Base-by-base conservation (phyloP, 1,140 invertebrate genomes). In the Zaprionus capensis region DNA sequence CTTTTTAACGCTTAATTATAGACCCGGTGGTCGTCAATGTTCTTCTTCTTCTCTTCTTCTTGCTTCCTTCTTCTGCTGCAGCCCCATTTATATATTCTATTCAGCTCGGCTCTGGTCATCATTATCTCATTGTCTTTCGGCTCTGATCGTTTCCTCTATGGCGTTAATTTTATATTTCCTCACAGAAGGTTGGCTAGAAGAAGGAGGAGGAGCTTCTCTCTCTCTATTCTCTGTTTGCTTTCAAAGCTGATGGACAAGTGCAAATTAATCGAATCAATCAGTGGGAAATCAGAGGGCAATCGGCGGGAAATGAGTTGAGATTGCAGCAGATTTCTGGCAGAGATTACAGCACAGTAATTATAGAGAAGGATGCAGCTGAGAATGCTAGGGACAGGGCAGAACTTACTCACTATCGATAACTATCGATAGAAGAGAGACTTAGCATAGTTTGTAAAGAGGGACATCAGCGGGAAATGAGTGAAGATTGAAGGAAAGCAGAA, bases 161-260 rank as follows among this genome's bases (percentile, higher is more conserved):
- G 67, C 83, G 70, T 83, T 87, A 75, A 87, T 87, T 88, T 76
- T 81, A 81, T 68, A 81, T 74, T 88, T 87, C 85, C 84, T 84
- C 65, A 63, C 17, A 66, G 68, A 72, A 46, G 41, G n/a, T 46
- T 17, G 80, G 55, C 67, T 63, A 68, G 51, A 15, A 3, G n/a
- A 34, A 28, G 5, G 7, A 66, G 70, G 22, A 59, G 41, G n/a
- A 7, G 41, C 2, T 9, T 11, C 31, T 28, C 24, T 28, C 24
- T 24, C 28, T 11, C 31, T 11, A 11, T 11, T 31, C 36, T 82
- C 58, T 64, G n/a, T 55, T 55, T 76, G 46, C 69, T 63, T 78
- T 62, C 31, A 61, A 51, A 55, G 41, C 51, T 53, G 49, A 55
- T 67, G 34, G 55, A 51, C 7, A 56, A 44, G n/a, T 62, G 55